Base-by-base conservation (phyloP, 2,113 vertebrate genomes). In the Xerus inauris region DNA sequence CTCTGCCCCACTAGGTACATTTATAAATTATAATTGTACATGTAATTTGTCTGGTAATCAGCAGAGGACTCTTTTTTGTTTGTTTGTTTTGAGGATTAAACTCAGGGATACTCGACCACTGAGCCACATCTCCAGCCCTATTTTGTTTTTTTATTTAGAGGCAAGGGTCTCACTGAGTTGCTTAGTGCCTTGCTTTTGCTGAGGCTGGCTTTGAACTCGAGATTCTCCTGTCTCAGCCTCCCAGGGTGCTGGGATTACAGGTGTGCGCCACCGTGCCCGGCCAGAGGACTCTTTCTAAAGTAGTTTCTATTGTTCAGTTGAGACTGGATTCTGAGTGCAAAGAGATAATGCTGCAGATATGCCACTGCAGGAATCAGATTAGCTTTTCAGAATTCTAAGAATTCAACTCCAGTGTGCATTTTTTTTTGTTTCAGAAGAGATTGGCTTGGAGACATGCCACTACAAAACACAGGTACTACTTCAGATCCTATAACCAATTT, bases 401-500 rank as follows among this genome's bases (percentile, higher is more conserved):
- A 96, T 94, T 97, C 92, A 95, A 32, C 82, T 91, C 54, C 89
- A 9, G 94, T 97, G 98, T 98, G 89, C 89, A 93, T 96, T 97
- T 97, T 97, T 96, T 97, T 97, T 97, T 96, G 12, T 76, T 97
- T 95, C 79, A 45, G 51, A 98, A 95, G 80, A 94, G 83, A 57
- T 0, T 7, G 87, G 91, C 47, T 89, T 97, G 89, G 80, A 87
- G 72, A 85, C 84, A 65, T 54, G 47, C 38, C 96, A 82, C 95
- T 96, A 24, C 92, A 97, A 97, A 97, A 85, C 91, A 85, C 96
- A 98, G 98, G 94, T 98, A 95, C 95, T 93, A 22, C 92, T 94
- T 84, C 54, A 51, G 4, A 49, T 96, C 75, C 40, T 64, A 24
- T 76, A 0, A 0, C 26, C 67, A 49, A n/a, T 71, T 81, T 75